Percentiles rank a stretch among this genome's conserved stretches.
phyloP scores from a whole-genome alignment of 2,888 invertebrate species.

The Parapristionchus giblindavisi region DNA sequence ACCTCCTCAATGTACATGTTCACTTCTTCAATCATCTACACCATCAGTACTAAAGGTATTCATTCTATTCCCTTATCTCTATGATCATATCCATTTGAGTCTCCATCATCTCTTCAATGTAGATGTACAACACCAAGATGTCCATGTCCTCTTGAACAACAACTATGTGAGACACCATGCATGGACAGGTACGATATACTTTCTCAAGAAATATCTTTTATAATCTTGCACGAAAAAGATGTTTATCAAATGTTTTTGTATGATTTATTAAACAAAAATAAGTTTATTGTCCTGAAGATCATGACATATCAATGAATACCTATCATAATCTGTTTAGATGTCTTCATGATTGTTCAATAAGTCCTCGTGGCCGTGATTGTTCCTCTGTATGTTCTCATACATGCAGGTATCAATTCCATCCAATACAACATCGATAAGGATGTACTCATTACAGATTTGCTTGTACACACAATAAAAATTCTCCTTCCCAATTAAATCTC shows the following conservation, averaged over 20 bases:
- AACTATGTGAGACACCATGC: slow-evolving; percentile 27
- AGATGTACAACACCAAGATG: slow-evolving; percentile 26
- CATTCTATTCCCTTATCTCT: too few species aligned
- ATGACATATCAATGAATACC: too few species aligned
- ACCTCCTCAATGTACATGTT: slow-evolving; percentile 36
- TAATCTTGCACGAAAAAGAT: neutral
- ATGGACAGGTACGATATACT: slow-evolving; percentile 26
- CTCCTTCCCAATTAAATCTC: neutral
- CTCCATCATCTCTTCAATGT: slow-evolving; percentile 12
- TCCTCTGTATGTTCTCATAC: slow-evolving; percentile 27
- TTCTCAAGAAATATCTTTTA: too few species aligned
- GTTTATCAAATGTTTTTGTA: neutral
- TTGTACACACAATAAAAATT: slow-evolving; percentile 11
- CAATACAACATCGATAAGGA: neutral
- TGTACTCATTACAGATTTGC: slow-evolving; percentile 18
- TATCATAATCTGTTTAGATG: neutral
- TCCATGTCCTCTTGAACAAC: slow-evolving; percentile 33
- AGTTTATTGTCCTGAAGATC: neutral
- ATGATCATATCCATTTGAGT: too few species aligned
- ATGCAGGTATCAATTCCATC: slow-evolving; percentile 2
- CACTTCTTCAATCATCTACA: neutral
- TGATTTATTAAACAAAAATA: neutral
- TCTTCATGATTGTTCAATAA: slow-evolving; percentile 2
- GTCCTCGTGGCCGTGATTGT: slow-evolving; percentile 28
- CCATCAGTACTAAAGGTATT: neutral